A percentile compares a stretch with the other conserved stretches of the same genome.
Conservation (phyloP, 2,113 vertebrate genomes). For the Erythrolamprus reginae region DNA sequence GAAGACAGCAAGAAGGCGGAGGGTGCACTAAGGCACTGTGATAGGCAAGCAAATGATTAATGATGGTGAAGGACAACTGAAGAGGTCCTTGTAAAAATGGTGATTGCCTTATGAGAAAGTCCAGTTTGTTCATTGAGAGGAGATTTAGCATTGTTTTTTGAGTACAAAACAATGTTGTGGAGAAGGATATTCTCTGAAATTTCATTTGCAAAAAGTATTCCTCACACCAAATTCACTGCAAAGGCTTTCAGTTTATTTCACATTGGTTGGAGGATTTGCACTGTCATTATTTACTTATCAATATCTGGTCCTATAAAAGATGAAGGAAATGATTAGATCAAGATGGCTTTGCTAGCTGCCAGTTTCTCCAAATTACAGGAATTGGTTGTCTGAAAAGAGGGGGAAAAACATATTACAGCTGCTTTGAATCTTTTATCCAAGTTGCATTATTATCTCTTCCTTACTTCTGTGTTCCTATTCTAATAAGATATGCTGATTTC, state of each 20-base stretch:
- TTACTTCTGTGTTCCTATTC: not conserved
- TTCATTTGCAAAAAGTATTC: not conserved
- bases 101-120: not conserved
- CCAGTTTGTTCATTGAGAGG: not conserved
- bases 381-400: not conserved
- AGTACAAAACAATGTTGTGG: not conserved
- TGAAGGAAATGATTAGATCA: not conserved
- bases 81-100: not conserved
- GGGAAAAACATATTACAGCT: not conserved
- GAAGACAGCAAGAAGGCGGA: not conserved
- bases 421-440: not conserved
- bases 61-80: not conserved
- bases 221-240: not conserved
- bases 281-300: not conserved
- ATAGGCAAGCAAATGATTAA: not conserved
- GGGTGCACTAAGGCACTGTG: not conserved
- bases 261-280: not conserved
- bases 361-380: not conserved
- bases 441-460: not conserved
- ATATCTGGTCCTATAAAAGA: too few relatives aligned
- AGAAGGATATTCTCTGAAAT: not conserved
- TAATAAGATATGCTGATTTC: slow-evolving; percentile 23
- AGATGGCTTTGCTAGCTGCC: not conserved
- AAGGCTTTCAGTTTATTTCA: not conserved
- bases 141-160: not conserved